Conservation (phyloP, 2,113 vertebrate species). For the Spea bombifrons region DNA sequence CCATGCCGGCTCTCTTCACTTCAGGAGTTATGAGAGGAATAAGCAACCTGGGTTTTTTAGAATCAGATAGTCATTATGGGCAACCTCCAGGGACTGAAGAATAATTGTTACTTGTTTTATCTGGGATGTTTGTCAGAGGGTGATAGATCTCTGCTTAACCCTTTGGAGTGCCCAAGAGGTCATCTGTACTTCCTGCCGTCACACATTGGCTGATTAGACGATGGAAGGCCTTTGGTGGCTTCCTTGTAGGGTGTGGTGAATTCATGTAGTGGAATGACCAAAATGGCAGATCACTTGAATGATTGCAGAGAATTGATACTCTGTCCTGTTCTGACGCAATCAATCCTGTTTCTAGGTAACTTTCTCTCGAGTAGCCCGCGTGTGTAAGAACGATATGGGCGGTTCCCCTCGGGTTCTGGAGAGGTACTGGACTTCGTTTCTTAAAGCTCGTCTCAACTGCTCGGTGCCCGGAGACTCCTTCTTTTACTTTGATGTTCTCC, state of each 20-base stretch:
- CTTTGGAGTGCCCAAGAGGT: not conserved
- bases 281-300: no score
- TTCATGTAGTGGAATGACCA: no score
- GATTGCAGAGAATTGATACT: no score
- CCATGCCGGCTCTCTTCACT: slow-evolving; percentile 1
- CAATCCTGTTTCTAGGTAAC: slow-evolving; percentile 69
- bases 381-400: slow-evolving; percentile 92
- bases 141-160: not conserved
- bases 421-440: slow-evolving; percentile 93
- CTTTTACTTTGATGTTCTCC: slow-evolving; percentile 93
- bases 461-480: slow-evolving; percentile 83
- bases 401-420: slow-evolving; percentile 89
- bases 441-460: slow-evolving; percentile 91
- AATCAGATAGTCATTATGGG: slow-evolving; percentile 25
- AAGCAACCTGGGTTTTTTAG: not conserved
- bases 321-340: no score
- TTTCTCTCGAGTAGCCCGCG: slow-evolving; percentile 88
- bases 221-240: not conserved
- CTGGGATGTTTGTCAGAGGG: not conserved
- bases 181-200: no score
- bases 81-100: not conserved
- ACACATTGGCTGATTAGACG: not conserved
- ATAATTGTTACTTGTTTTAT: slow-evolving; percentile 6
- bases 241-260: no score
- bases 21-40: not conserved